These are phyloP conservation scores for Tetragonula carbonaria DNA, from an alignment of 2,888 invertebrate species.

Conservation along the genomic window DNA sequence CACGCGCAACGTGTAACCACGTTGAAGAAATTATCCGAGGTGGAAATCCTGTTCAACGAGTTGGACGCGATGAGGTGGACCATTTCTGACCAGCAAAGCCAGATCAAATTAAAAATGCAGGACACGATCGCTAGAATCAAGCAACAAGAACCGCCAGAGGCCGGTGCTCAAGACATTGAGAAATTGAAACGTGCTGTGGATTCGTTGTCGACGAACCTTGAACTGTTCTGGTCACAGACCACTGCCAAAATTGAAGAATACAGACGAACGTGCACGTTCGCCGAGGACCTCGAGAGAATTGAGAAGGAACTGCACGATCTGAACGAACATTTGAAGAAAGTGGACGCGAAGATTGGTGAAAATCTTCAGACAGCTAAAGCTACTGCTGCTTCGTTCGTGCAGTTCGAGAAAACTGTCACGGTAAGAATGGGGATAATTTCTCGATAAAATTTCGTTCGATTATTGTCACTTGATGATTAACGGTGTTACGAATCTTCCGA, in stretches of 20 bases:
- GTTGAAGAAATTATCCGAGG: constrained; percentile 82
- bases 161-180: constrained; percentile 89
- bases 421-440: constrained; percentile 83
- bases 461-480: background rate
- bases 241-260: constrained; percentile 87
- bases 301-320: constrained; percentile 86
- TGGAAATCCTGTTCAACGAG: constrained; percentile 83
- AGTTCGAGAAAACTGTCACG: constrained; percentile 91
- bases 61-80: constrained; percentile 88
- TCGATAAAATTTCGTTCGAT: background rate
- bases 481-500: background rate
- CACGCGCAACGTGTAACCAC: constrained; percentile 83
- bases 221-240: constrained; percentile 86
- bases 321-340: constrained; percentile 74
- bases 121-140: constrained; percentile 88
- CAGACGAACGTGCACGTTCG: constrained; percentile 88
- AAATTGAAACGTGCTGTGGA: constrained; percentile 88
- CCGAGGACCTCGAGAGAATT: constrained; percentile 89
- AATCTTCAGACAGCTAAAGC: constrained; percentile 89
- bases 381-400: constrained; percentile 89
- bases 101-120: constrained; percentile 88
- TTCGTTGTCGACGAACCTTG: constrained; percentile 87
- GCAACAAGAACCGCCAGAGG: constrained; percentile 89
- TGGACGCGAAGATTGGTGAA: constrained; percentile 85
- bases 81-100: constrained; percentile 88